Evolutionary conservation across 2,888 invertebrate genomes (phyloP).

Genomic region (Thereva unica): DNA sequence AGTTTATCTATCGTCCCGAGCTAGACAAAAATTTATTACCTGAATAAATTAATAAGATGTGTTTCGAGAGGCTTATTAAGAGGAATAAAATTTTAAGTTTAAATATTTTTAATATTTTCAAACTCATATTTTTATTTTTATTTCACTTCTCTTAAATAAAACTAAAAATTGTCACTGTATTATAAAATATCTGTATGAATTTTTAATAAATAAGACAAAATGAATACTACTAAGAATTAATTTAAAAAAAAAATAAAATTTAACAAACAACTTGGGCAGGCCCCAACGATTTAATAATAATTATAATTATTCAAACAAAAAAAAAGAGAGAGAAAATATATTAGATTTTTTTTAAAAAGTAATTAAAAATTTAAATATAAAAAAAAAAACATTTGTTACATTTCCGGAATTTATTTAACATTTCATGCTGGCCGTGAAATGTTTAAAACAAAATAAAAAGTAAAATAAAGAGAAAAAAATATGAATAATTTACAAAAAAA

Average conservation of each 20-base stretch:
- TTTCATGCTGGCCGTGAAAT: constrained; percentile 39
- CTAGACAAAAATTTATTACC: no score
- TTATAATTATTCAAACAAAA: constrained; percentile 19
- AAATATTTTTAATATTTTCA: no score
- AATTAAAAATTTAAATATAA: not conserved
- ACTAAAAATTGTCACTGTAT: not conserved
- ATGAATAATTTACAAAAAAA: no score
- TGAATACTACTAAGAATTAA: constrained; percentile 36
- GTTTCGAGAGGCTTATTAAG: no score
- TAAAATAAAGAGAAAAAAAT: no score
- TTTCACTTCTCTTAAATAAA: no score
- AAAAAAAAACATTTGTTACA: no score
- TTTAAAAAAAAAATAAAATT: constrained; percentile 21
- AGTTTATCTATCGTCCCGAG: no score
- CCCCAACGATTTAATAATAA: constrained; percentile 40
- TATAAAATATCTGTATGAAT: constrained; percentile 25
- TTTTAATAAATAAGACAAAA: constrained; percentile 34
- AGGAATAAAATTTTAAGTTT: no score
- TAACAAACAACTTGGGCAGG: constrained; percentile 45
- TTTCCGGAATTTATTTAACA: constrained; percentile 4
- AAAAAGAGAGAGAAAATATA: constrained; percentile 8
- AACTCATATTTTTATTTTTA: no score
- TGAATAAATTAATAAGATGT: no score
- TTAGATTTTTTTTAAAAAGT: constrained; percentile 6
- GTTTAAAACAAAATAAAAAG: not conserved